Conservation (phyloP, 2,797 vertebrate genomes). For the Typhlichthys eigenmanni region DNA sequence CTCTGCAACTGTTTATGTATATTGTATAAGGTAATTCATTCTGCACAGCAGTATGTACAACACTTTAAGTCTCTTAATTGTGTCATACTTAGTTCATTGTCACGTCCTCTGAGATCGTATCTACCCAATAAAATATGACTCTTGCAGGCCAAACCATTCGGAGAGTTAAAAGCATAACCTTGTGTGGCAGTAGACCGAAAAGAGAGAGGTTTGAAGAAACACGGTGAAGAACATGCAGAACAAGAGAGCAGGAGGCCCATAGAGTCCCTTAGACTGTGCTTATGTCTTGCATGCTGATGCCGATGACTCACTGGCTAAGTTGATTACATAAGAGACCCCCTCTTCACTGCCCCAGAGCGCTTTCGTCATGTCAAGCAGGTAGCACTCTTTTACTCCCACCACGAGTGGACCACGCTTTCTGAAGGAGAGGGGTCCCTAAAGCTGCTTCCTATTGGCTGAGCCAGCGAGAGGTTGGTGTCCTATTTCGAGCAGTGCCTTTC, state of each 20-base stretch:
- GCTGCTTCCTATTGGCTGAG: slow-evolving; percentile 34
- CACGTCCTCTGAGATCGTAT: slow-evolving; percentile 32
- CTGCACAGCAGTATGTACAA: too few species aligned
- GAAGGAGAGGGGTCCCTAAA: slow-evolving; percentile 39
- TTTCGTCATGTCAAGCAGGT: slow-evolving; percentile 77
- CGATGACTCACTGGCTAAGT: slow-evolving; percentile 79
- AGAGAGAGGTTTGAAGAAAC: neutral
- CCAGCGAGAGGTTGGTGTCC: slow-evolving; percentile 18
- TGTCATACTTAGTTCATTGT: too few species aligned
- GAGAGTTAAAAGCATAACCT: slow-evolving; percentile 19
- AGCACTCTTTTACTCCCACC: slow-evolving; percentile 60
- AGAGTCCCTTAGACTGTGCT: slow-evolving; percentile 60
- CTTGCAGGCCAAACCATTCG: slow-evolving; percentile 33
- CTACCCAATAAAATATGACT: slow-evolving; percentile 42
- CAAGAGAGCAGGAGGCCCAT: slow-evolving; percentile 62
- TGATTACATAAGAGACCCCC: slow-evolving; percentile 75
- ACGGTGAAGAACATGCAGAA: slow-evolving; percentile 10
- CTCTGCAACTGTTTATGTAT: too few species aligned
- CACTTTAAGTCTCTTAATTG: too few species aligned
- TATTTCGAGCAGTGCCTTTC: slow-evolving; percentile 42
- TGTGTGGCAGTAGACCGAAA: neutral
- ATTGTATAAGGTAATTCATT: too few species aligned
- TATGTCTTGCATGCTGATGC: slow-evolving; percentile 66
- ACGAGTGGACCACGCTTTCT: slow-evolving; percentile 56
- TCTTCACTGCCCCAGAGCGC: slow-evolving; percentile 68